Conservation (phyloP, 2,797 vertebrate species). For the Enteromius fasciolatus region DNA sequence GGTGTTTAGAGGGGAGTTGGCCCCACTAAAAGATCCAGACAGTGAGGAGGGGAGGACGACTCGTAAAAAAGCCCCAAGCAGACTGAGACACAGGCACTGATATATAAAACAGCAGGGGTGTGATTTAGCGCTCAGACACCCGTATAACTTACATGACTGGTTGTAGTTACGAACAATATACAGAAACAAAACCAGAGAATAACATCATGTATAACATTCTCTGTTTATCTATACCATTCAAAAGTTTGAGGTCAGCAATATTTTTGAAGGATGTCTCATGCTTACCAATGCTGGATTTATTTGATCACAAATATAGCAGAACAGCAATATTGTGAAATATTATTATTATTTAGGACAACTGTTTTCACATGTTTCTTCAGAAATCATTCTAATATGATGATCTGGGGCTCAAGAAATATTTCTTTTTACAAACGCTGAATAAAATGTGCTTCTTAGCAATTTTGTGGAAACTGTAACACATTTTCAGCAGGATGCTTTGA, state of each 20-base stretch:
- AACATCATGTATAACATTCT: neutral
- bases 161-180: constrained; percentile 20
- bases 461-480: neutral
- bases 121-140: constrained; percentile 38
- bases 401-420: neutral
- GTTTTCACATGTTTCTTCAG: neutral
- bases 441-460: neutral
- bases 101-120: constrained; percentile 55
- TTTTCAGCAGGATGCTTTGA: neutral
- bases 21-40: constrained; percentile 20
- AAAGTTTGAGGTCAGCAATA: constrained; percentile 3
- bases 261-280: neutral
- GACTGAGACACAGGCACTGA: constrained; percentile 41
- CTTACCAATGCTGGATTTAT: neutral
- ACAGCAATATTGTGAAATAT: neutral
- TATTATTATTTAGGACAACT: neutral
- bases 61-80: constrained; percentile 40
- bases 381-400: neutral
- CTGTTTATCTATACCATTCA: neutral
- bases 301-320: neutral
- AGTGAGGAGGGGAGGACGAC: constrained; percentile 33
- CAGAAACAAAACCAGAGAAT: neutral
- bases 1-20: constrained; percentile 11
- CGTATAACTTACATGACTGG: constrained; percentile 11
- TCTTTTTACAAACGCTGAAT: neutral